A percentile compares a stretch with the other conserved stretches of the same genome.
phyloP scores from a whole-genome alignment of 2,797 vertebrate species.

The Parotocinclus haroldoi region DNA sequence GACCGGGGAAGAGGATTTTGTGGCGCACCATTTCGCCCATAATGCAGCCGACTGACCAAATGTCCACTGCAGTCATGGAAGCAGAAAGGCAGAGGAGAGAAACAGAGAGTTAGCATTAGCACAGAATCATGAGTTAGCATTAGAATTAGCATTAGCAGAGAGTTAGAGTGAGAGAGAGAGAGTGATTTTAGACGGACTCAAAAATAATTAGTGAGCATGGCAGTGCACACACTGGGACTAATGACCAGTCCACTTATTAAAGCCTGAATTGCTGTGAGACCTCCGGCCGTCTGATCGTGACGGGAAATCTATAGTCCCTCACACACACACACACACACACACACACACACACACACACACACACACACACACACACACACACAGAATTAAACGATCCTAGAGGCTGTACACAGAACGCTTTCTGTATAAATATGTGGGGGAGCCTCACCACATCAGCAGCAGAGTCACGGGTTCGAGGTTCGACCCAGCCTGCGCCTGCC shows the following conservation, averaged over 20 bases:
- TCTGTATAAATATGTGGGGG: too few relatives aligned
- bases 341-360: conserved; percentile 5
- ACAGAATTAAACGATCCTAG: too few relatives aligned
- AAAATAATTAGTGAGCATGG: conserved; percentile 48
- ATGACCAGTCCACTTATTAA: conserved; percentile 44
- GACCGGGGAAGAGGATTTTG: conserved; percentile 87
- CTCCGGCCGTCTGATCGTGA: conserved; percentile 31
- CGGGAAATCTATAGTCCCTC: conserved; percentile 51
- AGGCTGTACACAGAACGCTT: too few relatives aligned
- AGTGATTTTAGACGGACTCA: conserved; percentile 42
- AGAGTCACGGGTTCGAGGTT: too few relatives aligned
- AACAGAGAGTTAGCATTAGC: conserved; percentile 55
- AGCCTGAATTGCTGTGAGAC: conserved; percentile 33
- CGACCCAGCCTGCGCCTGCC: too few relatives aligned
- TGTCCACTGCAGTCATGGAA: conserved; percentile 85
- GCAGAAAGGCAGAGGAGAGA: conserved; percentile 62
- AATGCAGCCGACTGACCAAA: conserved; percentile 92
- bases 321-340: conserved; percentile 5
- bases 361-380: background rate
- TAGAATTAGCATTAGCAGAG: conserved; percentile 8
- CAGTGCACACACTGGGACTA: conserved; percentile 30
- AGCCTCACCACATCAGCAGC: too few relatives aligned
- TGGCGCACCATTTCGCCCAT: conserved; percentile 94
- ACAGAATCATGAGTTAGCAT: conserved; percentile 52
- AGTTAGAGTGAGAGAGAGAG: background rate